These are phyloP conservation scores for Hypotaenidia philippensis DNA, from an alignment of 2,797 vertebrate species.

Conservation along the genomic window DNA sequence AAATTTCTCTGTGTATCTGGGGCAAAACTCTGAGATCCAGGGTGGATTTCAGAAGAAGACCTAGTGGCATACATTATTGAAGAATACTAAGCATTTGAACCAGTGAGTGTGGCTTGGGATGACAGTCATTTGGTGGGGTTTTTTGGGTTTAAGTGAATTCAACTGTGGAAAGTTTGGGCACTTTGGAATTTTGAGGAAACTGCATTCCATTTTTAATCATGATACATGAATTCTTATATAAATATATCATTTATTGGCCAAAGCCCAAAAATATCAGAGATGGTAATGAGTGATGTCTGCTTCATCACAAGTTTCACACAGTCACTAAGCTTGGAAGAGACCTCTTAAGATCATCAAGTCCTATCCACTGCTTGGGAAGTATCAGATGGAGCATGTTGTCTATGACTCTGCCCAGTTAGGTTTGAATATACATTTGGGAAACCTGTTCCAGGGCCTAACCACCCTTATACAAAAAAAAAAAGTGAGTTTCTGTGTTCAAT, in stretches of 20 bases:
- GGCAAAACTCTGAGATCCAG: not conserved
- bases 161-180: not conserved
- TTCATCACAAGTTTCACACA: not conserved
- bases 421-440: not conserved
- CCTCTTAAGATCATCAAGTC: not conserved
- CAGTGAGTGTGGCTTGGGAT: not conserved
- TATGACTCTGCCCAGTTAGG: accelerated
- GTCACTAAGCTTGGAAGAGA: not conserved
- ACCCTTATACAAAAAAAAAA: accelerated
- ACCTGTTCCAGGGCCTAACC: not conserved
- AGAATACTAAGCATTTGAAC: not conserved
- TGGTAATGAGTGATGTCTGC: not conserved
- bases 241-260: not conserved
- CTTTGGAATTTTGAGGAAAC: not conserved
- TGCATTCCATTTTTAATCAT: not conserved
- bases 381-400: accelerated
- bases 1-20: not conserved
- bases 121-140: not conserved
- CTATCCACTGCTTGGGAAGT: not conserved
- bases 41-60: not conserved
- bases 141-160: not conserved
- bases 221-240: not conserved
- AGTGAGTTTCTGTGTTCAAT: not conserved
- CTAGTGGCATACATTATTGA: not conserved
- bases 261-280: not conserved